Conservation (phyloP, 2,888 invertebrate genomes). For the Opisthograptis luteolata region DNA sequence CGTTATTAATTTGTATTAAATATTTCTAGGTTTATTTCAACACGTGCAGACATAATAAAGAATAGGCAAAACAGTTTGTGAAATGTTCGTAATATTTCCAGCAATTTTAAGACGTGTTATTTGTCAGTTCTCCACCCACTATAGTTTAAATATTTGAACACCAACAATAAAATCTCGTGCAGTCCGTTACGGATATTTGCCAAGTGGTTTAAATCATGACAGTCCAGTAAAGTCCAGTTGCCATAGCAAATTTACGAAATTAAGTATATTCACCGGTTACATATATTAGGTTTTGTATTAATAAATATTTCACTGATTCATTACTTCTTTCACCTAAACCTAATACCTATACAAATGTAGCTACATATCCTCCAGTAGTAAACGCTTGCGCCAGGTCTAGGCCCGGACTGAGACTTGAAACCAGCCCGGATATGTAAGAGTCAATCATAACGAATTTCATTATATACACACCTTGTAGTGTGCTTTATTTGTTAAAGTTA, state of each 20-base stretch:
- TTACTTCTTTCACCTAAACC: constrained; percentile 14
- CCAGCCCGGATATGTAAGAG: too few relatives aligned
- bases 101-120: constrained; percentile 27
- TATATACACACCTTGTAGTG: too few relatives aligned
- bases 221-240: constrained; percentile 41
- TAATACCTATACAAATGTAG: too few relatives aligned
- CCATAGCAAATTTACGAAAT: constrained; percentile 46
- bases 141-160: constrained; percentile 38
- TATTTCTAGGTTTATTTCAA: constrained; percentile 10
- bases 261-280: too few relatives aligned
- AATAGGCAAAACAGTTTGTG: constrained; percentile 10
- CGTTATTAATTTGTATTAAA: too few relatives aligned
- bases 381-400: constrained; percentile 3
- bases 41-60: constrained; percentile 5
- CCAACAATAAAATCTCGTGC: constrained; percentile 39
- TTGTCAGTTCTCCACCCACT: constrained; percentile 45
- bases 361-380: too few relatives aligned
- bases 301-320: constrained; percentile 14
- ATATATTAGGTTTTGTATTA: too few relatives aligned
- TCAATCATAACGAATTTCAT: too few relatives aligned
- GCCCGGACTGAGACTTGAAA: constrained; percentile 5
- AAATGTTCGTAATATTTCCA: constrained; percentile 16
- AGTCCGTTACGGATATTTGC: constrained; percentile 41
- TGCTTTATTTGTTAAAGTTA: too few relatives aligned
- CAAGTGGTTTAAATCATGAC: constrained; percentile 51